Evolutionary conservation across 2,888 invertebrate species (phyloP).

Genomic region (Hipparchia semele): DNA sequence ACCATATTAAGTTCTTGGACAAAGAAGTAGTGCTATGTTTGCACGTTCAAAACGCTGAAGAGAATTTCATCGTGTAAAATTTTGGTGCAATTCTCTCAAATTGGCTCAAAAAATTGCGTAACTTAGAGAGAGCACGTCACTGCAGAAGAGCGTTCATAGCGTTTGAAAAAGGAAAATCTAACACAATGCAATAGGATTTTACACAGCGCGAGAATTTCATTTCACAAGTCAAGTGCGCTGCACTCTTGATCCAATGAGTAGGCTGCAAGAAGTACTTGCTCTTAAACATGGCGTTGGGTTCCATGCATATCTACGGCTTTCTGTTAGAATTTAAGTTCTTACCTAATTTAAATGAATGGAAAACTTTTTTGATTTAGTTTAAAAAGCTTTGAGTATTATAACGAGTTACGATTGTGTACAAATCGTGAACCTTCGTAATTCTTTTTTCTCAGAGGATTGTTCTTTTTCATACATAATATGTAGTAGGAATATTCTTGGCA

Average conservation of each 20-base stretch:
- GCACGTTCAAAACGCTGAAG: too few species aligned
- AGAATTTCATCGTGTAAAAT: too few species aligned
- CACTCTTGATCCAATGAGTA: slow-evolving; percentile 26
- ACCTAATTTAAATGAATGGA: too few species aligned
- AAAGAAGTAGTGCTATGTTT: too few species aligned
- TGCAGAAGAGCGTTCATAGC: neutral
- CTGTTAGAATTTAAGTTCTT: neutral
- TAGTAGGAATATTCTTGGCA: too few species aligned
- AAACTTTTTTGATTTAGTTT: too few species aligned
- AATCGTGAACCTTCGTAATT: too few species aligned
- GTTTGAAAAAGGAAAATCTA: slow-evolving; percentile 4
- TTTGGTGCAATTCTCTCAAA: neutral
- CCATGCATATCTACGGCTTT: neutral
- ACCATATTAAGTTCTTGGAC: too few species aligned
- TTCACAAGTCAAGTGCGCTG: slow-evolving; percentile 18
- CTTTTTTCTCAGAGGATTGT: too few species aligned
- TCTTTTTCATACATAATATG: too few species aligned
- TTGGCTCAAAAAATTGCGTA: neutral
- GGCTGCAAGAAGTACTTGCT: slow-evolving; percentile 18
- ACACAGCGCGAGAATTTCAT: slow-evolving; percentile 20
- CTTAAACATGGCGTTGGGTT: slow-evolving; percentile 11
- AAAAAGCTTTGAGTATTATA: too few species aligned
- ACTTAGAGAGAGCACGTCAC: neutral
- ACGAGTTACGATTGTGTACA: too few species aligned
- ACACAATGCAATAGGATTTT: slow-evolving; percentile 24